Evolutionary conservation across 2,888 invertebrate genomes (phyloP).

Genomic region (Macaria liturata): DNA sequence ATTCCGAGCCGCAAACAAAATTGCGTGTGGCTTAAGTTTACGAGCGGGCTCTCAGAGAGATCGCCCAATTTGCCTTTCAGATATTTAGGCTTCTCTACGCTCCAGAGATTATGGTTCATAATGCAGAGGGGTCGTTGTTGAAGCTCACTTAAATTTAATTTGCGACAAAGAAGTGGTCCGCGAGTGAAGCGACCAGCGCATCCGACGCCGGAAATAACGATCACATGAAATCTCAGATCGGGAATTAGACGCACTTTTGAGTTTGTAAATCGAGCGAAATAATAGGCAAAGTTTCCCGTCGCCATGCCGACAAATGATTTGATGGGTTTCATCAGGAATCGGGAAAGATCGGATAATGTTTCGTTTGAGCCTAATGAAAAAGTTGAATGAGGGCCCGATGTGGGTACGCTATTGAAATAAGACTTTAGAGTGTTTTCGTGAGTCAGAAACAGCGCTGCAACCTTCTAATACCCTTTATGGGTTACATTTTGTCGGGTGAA

Average conservation of each 20-base stretch:
- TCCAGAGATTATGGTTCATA: slow-evolving; percentile 56
- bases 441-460: slow-evolving; percentile 61
- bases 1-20: slow-evolving; percentile 32
- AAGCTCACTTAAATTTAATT: slow-evolving; percentile 65
- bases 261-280: slow-evolving; percentile 75
- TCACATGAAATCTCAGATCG: slow-evolving; percentile 74
- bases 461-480: slow-evolving; percentile 69
- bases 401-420: slow-evolving; percentile 49
- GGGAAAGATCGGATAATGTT: slow-evolving; percentile 64
- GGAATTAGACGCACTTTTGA: slow-evolving; percentile 74
- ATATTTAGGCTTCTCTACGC: slow-evolving; percentile 47
- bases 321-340: slow-evolving; percentile 69
- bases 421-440: slow-evolving; percentile 54
- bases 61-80: slow-evolving; percentile 54
- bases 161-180: slow-evolving; percentile 52
- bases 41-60: slow-evolving; percentile 49
- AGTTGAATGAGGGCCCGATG: slow-evolving; percentile 44
- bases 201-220: slow-evolving; percentile 68
- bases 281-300: slow-evolving; percentile 71
- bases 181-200: slow-evolving; percentile 49
- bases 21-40: slow-evolving; percentile 47
- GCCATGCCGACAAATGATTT: slow-evolving; percentile 75
- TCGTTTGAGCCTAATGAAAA: slow-evolving; percentile 56
- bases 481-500: slow-evolving; percentile 68
- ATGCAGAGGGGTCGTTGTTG: slow-evolving; percentile 53